Evolutionary conservation across 2,113 vertebrate genomes (phyloP), one percentile per base, ranked within the genome.

Genomic region (Sminthopsis crassicaudata): DNA sequence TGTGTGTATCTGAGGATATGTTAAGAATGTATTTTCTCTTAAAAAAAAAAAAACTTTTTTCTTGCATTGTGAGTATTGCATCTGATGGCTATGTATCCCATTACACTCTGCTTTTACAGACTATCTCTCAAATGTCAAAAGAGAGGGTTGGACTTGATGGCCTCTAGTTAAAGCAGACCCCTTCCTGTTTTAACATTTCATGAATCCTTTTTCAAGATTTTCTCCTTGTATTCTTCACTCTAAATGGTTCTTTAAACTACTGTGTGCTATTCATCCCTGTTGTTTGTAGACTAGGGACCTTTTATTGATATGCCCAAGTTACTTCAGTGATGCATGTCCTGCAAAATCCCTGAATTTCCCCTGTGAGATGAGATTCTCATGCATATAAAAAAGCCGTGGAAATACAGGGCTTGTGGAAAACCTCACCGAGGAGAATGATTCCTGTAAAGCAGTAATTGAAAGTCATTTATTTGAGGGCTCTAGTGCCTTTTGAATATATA

Each of bases 331-430:
- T 84, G 67, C 67, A 42, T 84, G n/a, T 84, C 67, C 67, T 84
- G n/a, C 67, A 84, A 84, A 84, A 84, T 1, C 67, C 60, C 67
- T 23, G 36, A 36, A 84, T 84, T 84, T 84, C 67, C 67, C 67
- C n/a, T 42, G 67, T 84, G 67, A 42, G 67, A 42, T 84, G 67
- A 84, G 67, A n/a, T 42, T 84, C 67, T 84, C 67, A 84, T 84
- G 67, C 67, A 84, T 84, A 84, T 84, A 84, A 84, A 84, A 84
- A 42, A 84, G 67, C n/a, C n/a, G 8, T 84, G n/a, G 67, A 84
- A 84, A 42, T 84, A 51, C 67, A 50, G 84, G n/a, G 92, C 51
- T 94, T 60, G 93, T 92, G 50, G 53, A 96, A 95, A 95, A 92
- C 91, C 25, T 46, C 89, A 94, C 50, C 36, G 54, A 60, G 9